Conservation (phyloP, 2,888 invertebrate species). For the Uloborus plumipes region DNA sequence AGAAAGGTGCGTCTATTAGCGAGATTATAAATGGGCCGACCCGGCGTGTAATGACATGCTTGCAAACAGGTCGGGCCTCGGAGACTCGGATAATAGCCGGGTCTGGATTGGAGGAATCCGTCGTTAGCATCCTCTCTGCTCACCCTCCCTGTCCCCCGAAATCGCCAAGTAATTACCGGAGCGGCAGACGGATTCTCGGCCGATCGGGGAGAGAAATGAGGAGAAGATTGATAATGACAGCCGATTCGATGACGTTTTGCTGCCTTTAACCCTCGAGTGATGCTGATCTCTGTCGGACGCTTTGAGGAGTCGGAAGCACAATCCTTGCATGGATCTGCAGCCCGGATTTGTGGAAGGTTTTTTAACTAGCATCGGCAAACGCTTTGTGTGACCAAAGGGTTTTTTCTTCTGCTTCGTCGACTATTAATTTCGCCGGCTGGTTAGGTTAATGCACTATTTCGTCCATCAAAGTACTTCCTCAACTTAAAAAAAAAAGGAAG, state of each 20-base stretch:
- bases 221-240: slow-evolving; percentile 24
- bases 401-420: too few species aligned
- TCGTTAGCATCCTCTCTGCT: slow-evolving; percentile 61
- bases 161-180: background rate
- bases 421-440: too few species aligned
- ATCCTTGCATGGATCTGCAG: too few species aligned
- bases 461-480: too few species aligned
- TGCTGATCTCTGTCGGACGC: too few species aligned
- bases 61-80: slow-evolving; percentile 46
- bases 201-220: slow-evolving; percentile 22
- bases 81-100: slow-evolving; percentile 47
- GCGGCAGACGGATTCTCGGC: slow-evolving; percentile 13
- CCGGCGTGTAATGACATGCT: slow-evolving; percentile 57
- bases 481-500: too few species aligned
- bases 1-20: slow-evolving; percentile 45
- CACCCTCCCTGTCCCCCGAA: slow-evolving; percentile 14
- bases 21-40: slow-evolving; percentile 52
- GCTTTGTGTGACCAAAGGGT: too few species aligned
- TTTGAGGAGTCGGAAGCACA: too few species aligned
- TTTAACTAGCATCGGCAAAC: too few species aligned
- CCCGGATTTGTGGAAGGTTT: too few species aligned
- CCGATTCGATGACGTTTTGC: background rate
- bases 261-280: too few species aligned
- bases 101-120: slow-evolving; percentile 49
- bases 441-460: too few species aligned